Percentiles rank a stretch among this genome's conserved stretches.
Conservation (phyloP, 2,113 vertebrate species). For the Sceloporus tristichus region DNA sequence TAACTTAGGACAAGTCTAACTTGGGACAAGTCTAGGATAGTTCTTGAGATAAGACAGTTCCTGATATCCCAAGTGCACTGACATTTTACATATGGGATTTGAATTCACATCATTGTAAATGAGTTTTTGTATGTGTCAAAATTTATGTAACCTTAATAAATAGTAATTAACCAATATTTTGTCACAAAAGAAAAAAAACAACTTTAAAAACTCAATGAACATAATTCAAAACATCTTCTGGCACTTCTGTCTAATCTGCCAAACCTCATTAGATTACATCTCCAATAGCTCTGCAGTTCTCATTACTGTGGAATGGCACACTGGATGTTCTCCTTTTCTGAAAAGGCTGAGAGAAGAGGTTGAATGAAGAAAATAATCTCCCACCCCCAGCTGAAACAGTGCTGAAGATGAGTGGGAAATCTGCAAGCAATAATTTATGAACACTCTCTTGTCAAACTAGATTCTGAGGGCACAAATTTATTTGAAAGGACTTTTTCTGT, state of each 20-base stretch:
- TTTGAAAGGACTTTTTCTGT: not conserved
- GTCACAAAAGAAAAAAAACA: not conserved
- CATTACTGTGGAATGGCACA: not conserved
- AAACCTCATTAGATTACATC: conserved; percentile 18
- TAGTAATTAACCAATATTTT: not conserved
- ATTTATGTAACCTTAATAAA: not conserved
- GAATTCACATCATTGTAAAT: not conserved
- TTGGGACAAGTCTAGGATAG: too few relatives aligned
- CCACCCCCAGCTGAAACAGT: conserved; percentile 35
- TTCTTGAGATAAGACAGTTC: not conserved
- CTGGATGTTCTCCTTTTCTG: not conserved
- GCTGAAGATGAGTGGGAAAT: conserved; percentile 35
- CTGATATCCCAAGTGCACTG: not conserved
- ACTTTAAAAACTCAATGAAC: not conserved
- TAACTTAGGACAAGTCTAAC: not conserved
- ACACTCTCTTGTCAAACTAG: not conserved
- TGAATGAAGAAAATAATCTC: conserved; percentile 2
- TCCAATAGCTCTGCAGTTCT: not conserved
- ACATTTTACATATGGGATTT: not conserved
- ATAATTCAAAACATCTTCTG: conserved; percentile 1
- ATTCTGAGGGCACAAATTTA: not conserved
- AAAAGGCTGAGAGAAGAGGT: not conserved
- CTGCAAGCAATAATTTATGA: conserved; percentile 4
- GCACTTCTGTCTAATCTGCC: not conserved
- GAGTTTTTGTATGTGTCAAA: not conserved